These are phyloP conservation scores for Poeciliopsis prolifica DNA, from an alignment of 2,113 vertebrate genomes.

Conservation along the genomic window DNA sequence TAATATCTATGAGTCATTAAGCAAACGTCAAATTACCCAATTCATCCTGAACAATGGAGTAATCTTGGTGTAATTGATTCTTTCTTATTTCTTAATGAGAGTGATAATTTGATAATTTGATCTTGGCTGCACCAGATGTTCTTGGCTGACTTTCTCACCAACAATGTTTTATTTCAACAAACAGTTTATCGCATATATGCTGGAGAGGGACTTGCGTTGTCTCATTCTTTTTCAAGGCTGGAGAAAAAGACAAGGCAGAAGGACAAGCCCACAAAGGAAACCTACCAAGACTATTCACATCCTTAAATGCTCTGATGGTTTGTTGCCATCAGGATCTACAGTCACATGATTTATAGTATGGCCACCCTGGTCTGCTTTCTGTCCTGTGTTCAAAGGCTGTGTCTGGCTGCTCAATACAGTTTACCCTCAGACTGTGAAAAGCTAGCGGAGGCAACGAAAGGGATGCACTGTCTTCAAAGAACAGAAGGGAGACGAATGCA, in stretches of 20 bases:
- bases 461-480: constrained; percentile 7
- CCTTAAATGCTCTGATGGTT: constrained; percentile 40
- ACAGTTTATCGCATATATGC: constrained; percentile 3
- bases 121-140: constrained; percentile 22
- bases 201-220: not conserved
- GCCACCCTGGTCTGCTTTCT: constrained; percentile 41
- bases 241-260: constrained; percentile 5
- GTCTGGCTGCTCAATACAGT: constrained; percentile 46
- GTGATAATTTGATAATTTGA: constrained; percentile 44
- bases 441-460: constrained; percentile 17
- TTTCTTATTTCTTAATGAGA: constrained; percentile 32
- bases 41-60: constrained; percentile 59
- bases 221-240: constrained; percentile 9
- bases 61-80: constrained; percentile 53
- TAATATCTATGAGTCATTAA: constrained; percentile 51
- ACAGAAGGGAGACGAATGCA: constrained; percentile 1
- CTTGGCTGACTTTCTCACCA: constrained; percentile 1
- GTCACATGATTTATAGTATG: constrained; percentile 59
- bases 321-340: constrained; percentile 61
- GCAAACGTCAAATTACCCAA: constrained; percentile 53
- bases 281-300: constrained; percentile 26
- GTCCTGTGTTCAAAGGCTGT: constrained; percentile 66
- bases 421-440: constrained; percentile 35
- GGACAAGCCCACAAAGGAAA: constrained; percentile 16
- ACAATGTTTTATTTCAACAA: constrained; percentile 10